Evolutionary conservation across 1,140 invertebrate genomes (phyloP).

Genomic region (Whitmania pigra): DNA sequence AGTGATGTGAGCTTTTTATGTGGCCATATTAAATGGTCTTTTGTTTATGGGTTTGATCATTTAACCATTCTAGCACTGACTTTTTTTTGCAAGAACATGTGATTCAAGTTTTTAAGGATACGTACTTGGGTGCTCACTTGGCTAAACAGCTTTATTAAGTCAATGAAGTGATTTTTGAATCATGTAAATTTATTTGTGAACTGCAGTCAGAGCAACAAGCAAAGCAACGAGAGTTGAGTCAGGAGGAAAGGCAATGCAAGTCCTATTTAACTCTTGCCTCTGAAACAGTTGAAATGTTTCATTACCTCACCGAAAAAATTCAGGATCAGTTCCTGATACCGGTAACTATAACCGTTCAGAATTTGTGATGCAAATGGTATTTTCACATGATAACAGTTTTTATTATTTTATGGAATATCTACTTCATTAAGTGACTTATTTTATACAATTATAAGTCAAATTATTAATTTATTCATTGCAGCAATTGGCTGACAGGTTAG

Average conservation of each 20-base stretch:
- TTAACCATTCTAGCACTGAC: no score
- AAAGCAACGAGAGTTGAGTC: conserved; percentile 62
- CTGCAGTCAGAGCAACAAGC: conserved; percentile 51
- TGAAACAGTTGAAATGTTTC: conserved; percentile 95
- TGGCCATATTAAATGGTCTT: no score
- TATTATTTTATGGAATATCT: no score
- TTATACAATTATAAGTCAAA: neutral
- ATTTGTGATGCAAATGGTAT: no score
- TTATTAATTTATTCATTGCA: conserved; percentile 27
- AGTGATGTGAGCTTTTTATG: conserved; percentile 33
- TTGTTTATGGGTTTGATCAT: no score
- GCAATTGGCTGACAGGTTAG: conserved; percentile 75
- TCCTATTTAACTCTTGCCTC: conserved; percentile 85
- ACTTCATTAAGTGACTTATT: no score
- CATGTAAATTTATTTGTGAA: neutral
- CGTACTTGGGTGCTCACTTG: no score
- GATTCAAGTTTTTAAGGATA: no score
- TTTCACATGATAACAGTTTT: no score
- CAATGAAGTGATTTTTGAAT: neutral
- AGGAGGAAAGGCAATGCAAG: conserved; percentile 82
- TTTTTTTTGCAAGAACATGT: no score
- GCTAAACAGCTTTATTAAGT: no score
- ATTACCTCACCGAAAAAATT: conserved; percentile 86
- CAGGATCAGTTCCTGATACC: conserved; percentile 81
- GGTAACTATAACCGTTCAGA: conserved; percentile 35